Evolutionary conservation across 2,797 vertebrate species (phyloP).

Genomic region (Telmatherina bonti): DNA sequence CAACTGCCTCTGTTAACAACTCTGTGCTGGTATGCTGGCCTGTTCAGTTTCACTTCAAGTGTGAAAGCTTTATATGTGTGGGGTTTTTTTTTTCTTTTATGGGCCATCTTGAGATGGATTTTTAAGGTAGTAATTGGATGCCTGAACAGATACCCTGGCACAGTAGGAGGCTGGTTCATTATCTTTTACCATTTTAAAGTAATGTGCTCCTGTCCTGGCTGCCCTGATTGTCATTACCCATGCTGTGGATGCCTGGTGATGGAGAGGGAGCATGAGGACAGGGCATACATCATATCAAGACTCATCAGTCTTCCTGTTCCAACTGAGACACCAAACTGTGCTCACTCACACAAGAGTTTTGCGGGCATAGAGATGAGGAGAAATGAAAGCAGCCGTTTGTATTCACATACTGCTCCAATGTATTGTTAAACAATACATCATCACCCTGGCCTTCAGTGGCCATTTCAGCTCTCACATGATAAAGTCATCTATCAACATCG

Average conservation of each 20-base stretch:
- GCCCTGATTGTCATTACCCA: constrained; percentile 80
- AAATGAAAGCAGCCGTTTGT: constrained; percentile 77
- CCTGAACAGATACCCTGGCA: constrained; percentile 73
- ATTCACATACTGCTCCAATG: constrained; percentile 71
- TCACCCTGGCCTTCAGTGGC: constrained; percentile 72
- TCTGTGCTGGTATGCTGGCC: constrained; percentile 27
- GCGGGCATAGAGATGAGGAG: constrained; percentile 69
- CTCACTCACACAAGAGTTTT: constrained; percentile 63
- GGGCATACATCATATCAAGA: constrained; percentile 80
- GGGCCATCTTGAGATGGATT: constrained; percentile 77
- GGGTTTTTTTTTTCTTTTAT: constrained; percentile 58
- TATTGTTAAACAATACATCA: constrained; percentile 82
- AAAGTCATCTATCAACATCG: constrained; percentile 79
- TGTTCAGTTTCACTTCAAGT: constrained; percentile 42
- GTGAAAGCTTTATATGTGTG: constrained; percentile 27
- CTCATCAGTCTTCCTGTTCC: constrained; percentile 77
- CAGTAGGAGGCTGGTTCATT: constrained; percentile 79
- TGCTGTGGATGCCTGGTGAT: constrained; percentile 72
- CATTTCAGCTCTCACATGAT: constrained; percentile 74
- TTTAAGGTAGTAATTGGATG: constrained; percentile 80
- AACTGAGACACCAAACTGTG: constrained; percentile 72
- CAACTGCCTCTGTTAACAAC: constrained; percentile 51
- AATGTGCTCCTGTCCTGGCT: constrained; percentile 72
- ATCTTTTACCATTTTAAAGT: constrained; percentile 74
- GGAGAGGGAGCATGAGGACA: constrained; percentile 73